phyloP scores from a whole-genome alignment of 1,140 invertebrate genomes.

The Chironomus tepperi region DNA sequence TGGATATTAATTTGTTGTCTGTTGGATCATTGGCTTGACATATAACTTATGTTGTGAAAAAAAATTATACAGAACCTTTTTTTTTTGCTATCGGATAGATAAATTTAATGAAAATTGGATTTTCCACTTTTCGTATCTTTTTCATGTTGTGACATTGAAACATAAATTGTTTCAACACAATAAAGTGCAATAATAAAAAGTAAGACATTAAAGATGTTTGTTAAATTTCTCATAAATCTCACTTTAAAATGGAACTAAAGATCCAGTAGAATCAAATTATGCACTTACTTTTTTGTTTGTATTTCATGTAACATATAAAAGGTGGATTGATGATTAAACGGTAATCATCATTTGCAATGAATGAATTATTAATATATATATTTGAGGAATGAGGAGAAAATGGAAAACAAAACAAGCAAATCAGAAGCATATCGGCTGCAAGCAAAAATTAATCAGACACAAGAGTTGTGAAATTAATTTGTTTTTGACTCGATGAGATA shows the following conservation, averaged over 20 bases:
- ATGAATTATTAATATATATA: neutral
- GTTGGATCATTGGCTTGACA: constrained; percentile 20
- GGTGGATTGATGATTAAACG: constrained; percentile 18
- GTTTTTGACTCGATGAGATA: no score
- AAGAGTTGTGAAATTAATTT: neutral
- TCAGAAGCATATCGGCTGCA: neutral
- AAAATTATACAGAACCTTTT: neutral
- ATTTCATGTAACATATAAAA: neutral
- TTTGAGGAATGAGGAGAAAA: neutral
- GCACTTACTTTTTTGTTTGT: neutral
- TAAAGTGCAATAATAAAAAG: no score
- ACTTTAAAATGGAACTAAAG: neutral
- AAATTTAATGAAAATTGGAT: constrained; percentile 8
- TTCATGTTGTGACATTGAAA: neutral
- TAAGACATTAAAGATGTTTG: neutral
- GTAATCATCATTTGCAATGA: neutral
- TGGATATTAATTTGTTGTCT: constrained; percentile 22
- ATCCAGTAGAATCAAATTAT: neutral
- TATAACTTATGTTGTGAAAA: neutral
- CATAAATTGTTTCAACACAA: neutral
- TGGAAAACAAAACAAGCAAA: constrained; percentile 1
- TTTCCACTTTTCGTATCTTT: neutral
- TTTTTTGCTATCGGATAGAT: neutral
- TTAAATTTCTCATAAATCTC: neutral
- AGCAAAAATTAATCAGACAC: neutral